phyloP scores from a whole-genome alignment of 1,140 invertebrate species.

The Wasmannia auropunctata region DNA sequence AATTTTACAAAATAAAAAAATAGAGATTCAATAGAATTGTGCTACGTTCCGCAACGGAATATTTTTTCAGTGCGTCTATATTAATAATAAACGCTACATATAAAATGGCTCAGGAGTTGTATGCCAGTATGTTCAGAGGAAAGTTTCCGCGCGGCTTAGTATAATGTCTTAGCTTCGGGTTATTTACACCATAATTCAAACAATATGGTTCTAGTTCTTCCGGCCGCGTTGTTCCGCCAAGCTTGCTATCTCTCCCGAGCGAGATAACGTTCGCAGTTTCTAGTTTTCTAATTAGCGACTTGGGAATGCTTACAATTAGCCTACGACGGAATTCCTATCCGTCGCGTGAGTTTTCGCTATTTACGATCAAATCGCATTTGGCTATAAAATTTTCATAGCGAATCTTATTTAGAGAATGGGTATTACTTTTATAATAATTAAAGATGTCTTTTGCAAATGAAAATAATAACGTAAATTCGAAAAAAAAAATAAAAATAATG shows the following conservation, averaged over 20 bases:
- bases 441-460: no score
- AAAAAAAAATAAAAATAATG: no score
- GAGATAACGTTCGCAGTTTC: constrained; percentile 55
- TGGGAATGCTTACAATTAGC: constrained; percentile 54
- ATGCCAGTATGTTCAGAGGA: constrained; percentile 6
- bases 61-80: neutral
- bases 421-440: neutral
- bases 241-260: constrained; percentile 36
- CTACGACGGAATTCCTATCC: constrained; percentile 1
- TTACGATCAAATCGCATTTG: constrained; percentile 24
- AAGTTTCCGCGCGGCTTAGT: constrained; percentile 10
- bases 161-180: constrained; percentile 29
- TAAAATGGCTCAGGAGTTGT: neutral
- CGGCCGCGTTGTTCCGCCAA: constrained; percentile 5
- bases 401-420: constrained; percentile 8
- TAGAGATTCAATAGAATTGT: neutral
- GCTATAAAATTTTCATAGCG: neutral
- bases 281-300: constrained; percentile 63
- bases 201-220: constrained; percentile 49
- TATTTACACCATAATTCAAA: constrained; percentile 64
- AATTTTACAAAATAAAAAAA: neutral
- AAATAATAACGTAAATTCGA: no score
- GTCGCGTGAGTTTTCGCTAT: constrained; percentile 3
- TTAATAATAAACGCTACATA: neutral
- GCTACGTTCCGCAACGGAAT: neutral